These are phyloP conservation scores for Drosophila willistoni DNA, from an alignment of 1,140 invertebrate genomes.

Conservation along the genomic window DNA sequence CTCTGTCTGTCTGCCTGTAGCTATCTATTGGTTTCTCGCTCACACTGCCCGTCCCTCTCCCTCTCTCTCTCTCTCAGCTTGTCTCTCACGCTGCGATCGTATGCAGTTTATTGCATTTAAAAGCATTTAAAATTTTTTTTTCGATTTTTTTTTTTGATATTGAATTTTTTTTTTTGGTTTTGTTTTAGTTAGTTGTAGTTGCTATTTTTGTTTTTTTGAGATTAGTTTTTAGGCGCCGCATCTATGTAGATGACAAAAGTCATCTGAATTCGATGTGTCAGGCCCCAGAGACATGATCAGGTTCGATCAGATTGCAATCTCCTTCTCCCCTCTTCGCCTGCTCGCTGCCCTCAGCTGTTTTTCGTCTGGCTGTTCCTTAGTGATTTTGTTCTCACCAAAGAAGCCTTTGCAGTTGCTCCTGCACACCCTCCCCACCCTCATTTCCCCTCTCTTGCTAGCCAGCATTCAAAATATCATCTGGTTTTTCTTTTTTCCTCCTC, in stretches of 20 bases:
- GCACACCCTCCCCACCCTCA: background rate
- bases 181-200: conserved; percentile 15
- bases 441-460: background rate
- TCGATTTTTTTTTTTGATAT: conserved; percentile 7
- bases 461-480: background rate
- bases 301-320: background rate
- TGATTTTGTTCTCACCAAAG: background rate
- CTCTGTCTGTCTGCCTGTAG: background rate
- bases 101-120: conserved; percentile 4
- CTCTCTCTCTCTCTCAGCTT: background rate
- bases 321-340: no score
- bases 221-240: conserved; percentile 18
- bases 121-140: background rate
- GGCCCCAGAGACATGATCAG: conserved; percentile 19
- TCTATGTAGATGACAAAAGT: conserved; percentile 11
- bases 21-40: background rate
- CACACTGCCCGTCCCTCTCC: background rate
- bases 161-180: conserved; percentile 13
- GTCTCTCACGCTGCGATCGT: background rate
- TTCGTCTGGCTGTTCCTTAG: background rate
- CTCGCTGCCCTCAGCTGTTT: background rate
- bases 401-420: background rate
- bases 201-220: conserved; percentile 10
- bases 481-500: conserved; percentile 4
- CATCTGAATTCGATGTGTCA: conserved; percentile 9